These are phyloP conservation scores for Troides helena DNA, from an alignment of 2,888 invertebrate species.

Conservation along the genomic window DNA sequence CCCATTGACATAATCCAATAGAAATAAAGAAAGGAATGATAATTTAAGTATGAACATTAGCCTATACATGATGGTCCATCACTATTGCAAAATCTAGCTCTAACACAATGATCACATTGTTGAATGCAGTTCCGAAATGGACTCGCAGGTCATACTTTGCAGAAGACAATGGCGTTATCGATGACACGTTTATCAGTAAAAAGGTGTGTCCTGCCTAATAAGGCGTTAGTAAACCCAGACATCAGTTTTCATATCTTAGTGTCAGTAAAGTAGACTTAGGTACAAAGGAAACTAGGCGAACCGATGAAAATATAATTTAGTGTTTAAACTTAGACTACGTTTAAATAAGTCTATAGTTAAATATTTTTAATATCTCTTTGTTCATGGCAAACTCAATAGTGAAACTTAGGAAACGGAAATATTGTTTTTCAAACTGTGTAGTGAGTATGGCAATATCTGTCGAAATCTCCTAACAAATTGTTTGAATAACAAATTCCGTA, in stretches of 20 bases:
- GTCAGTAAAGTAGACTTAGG: slow-evolving; percentile 22
- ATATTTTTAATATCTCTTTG: not conserved
- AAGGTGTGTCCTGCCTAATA: slow-evolving; percentile 66
- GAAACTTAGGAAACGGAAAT: not conserved
- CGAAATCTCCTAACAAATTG: not conserved
- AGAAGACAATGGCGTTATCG: slow-evolving; percentile 51
- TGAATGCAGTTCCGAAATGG: slow-evolving; percentile 59
- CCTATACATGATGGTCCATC: slow-evolving; percentile 44
- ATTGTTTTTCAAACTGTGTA: not conserved
- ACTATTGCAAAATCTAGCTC: slow-evolving; percentile 39
- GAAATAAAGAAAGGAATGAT: slow-evolving; percentile 51
- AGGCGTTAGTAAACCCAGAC: slow-evolving; percentile 63
- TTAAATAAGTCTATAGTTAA: not conserved
- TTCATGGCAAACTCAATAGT: not conserved
- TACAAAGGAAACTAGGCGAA: slow-evolving; percentile 14
- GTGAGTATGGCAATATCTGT: not conserved
- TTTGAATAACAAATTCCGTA: not conserved
- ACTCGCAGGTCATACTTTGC: slow-evolving; percentile 39
- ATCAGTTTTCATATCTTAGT: slow-evolving; percentile 62
- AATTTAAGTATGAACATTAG: slow-evolving; percentile 57
- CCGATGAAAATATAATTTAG: not conserved
- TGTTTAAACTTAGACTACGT: not conserved
- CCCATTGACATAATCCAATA: slow-evolving; percentile 63
- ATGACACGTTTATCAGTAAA: slow-evolving; percentile 54
- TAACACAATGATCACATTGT: slow-evolving; percentile 41